Evolutionary conservation across 1,140 invertebrate genomes (phyloP).

Genomic region (Orussus abietinus): DNA sequence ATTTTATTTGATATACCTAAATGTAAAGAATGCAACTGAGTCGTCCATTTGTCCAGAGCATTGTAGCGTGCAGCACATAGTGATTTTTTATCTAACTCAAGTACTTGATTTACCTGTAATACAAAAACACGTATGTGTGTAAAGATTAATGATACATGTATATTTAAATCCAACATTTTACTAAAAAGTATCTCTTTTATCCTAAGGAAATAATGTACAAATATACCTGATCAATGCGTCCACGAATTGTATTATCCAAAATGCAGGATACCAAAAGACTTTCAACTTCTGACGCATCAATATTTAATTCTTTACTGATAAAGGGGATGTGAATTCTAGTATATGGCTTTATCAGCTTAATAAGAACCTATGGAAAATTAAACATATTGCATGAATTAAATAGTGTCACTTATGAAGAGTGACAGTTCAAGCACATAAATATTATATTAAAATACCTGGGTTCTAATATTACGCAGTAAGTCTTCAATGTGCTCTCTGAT

Average conservation of each 20-base stretch:
- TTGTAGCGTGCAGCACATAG: slow-evolving; percentile 82
- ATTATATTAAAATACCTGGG: slow-evolving; percentile 59
- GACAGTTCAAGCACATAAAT: too few relatives aligned
- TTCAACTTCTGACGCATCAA: slow-evolving; percentile 94
- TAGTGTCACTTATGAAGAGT: too few relatives aligned
- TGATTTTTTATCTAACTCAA: slow-evolving; percentile 82
- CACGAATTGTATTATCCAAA: slow-evolving; percentile 95
- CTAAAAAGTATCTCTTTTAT: background rate
- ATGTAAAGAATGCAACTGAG: slow-evolving; percentile 84
- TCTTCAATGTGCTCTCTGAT: slow-evolving; percentile 99
- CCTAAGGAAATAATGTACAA: slow-evolving; percentile 2
- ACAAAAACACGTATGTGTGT: slow-evolving; percentile 15
- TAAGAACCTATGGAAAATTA: slow-evolving; percentile 67
- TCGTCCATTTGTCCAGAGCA: slow-evolving; percentile 95
- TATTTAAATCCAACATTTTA: slow-evolving; percentile 2
- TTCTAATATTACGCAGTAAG: slow-evolving; percentile 93
- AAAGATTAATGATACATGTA: slow-evolving; percentile 1
- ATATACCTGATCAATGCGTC: slow-evolving; percentile 86
- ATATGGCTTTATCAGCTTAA: slow-evolving; percentile 97
- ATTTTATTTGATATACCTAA: slow-evolving; percentile 86
- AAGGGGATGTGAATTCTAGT: slow-evolving; percentile 98
- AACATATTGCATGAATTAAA: slow-evolving; percentile 6
- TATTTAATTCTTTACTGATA: slow-evolving; percentile 96
- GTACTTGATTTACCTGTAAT: slow-evolving; percentile 78
- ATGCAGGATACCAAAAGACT: slow-evolving; percentile 98